phyloP scores from a whole-genome alignment of 2,888 invertebrate genomes.

The Xanthia togata region DNA sequence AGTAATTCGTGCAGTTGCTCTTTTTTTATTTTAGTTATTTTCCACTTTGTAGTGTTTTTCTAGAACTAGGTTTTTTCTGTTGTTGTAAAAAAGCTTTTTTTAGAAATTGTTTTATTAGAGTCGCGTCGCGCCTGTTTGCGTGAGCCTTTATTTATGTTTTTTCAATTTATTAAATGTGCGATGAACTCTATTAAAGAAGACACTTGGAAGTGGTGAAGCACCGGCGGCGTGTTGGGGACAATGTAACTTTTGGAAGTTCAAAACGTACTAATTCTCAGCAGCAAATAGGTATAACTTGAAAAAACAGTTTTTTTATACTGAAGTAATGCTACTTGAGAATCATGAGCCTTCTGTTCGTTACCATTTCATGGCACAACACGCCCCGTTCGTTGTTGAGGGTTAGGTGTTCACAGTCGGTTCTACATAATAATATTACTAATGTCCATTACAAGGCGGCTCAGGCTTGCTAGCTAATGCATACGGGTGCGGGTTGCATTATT shows the following conservation, averaged over 20 bases:
- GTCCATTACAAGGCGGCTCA: conserved; percentile 12
- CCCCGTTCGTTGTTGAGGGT: conserved; percentile 19
- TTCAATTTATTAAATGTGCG: background rate
- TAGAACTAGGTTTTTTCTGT: no score
- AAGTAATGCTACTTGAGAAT: no score
- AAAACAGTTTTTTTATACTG: background rate
- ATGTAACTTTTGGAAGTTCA: background rate
- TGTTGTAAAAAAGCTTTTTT: no score
- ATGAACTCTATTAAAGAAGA: conserved; percentile 2
- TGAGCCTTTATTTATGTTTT: background rate
- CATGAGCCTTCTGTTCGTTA: conserved; percentile 16
- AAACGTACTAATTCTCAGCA: background rate
- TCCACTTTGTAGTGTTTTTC: no score
- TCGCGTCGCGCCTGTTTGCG: no score
- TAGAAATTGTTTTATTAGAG: no score
- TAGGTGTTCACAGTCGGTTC: conserved; percentile 4
- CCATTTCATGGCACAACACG: conserved; percentile 2
- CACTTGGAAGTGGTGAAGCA: background rate
- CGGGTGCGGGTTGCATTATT: conserved; percentile 28
- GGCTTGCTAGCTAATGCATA: conserved; percentile 29
- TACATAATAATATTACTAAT: conserved; percentile 13
- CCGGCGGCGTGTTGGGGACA: no score
- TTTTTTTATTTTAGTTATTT: no score
- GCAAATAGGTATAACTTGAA: no score
- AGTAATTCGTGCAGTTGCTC: no score